Percentiles rank a stretch among this genome's conserved stretches.
Conservation (phyloP, 2,888 invertebrate species). For the Epirrhoe tristata region DNA sequence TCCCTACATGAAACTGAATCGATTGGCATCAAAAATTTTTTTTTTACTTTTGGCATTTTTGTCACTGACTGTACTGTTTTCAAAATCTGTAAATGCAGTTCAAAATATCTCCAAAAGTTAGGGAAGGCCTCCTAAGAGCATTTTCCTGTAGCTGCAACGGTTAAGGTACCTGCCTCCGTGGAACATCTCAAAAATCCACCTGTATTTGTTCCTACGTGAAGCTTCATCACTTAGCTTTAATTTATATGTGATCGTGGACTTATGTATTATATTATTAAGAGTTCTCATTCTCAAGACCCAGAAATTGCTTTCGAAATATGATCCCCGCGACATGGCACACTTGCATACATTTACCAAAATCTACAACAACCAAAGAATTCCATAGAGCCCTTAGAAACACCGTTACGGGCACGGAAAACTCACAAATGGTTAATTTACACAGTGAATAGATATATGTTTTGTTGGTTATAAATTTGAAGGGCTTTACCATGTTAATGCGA, state of each 20-base stretch:
- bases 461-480: constrained; percentile 33
- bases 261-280: background rate
- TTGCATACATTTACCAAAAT: constrained; percentile 23
- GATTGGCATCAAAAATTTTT: no score
- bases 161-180: no score
- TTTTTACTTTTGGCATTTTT: no score
- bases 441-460: constrained; percentile 36
- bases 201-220: no score
- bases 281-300: constrained; percentile 5
- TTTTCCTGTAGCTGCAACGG: no score
- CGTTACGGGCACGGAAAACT: constrained; percentile 36
- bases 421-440: constrained; percentile 42
- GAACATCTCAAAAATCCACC: no score
- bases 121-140: no score
- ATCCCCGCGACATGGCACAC: constrained; percentile 13
- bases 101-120: no score
- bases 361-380: constrained; percentile 25
- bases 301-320: background rate
- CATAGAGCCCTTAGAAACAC: constrained; percentile 28
- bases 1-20: no score
- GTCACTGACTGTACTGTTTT: no score
- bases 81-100: no score
- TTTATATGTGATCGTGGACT: background rate
- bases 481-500: constrained; percentile 26
- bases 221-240: no score